phyloP scores from a whole-genome alignment of 2,888 invertebrate species.

The Amphimallon solstitiale region DNA sequence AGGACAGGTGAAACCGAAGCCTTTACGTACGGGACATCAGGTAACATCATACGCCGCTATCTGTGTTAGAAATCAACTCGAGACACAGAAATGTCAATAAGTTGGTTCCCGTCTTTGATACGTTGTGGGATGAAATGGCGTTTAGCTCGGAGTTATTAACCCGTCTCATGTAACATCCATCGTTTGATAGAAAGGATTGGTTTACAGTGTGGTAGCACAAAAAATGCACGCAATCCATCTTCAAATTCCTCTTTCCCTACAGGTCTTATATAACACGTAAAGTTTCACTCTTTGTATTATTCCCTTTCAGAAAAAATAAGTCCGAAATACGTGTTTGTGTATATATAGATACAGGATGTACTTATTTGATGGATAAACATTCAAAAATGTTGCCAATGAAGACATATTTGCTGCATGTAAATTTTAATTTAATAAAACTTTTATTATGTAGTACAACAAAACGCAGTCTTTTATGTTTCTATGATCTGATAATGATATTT shows the following conservation, averaged over 20 bases:
- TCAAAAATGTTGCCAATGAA: too few species aligned
- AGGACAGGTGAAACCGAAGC: conserved; percentile 62
- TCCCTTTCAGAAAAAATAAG: not conserved
- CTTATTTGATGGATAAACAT: too few species aligned
- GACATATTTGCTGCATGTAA: too few species aligned
- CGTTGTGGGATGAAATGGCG: conserved; percentile 41
- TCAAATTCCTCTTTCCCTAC: conserved; percentile 5
- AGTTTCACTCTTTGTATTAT: not conserved
- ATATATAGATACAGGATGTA: too few species aligned
- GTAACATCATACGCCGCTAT: conserved; percentile 62
- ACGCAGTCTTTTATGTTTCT: too few species aligned
- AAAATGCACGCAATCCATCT: conserved; percentile 13
- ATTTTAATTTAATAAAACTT: too few species aligned
- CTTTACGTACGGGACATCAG: conserved; percentile 55
- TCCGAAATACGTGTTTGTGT: too few species aligned
- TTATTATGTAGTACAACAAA: too few species aligned
- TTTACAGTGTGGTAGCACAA: conserved; percentile 39
- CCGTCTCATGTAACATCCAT: conserved; percentile 44
- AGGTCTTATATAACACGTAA: not conserved
- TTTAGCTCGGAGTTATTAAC: conserved; percentile 45
- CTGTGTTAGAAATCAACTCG: conserved; percentile 62
- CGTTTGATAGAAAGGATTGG: conserved; percentile 45
- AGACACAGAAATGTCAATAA: conserved; percentile 63
- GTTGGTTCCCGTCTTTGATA: conserved; percentile 52
- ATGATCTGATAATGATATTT: too few species aligned